Percentiles rank a stretch among this genome's conserved stretches.
phyloP scores from a whole-genome alignment of 2,888 invertebrate species.

The Drepanosiphum platanoidis region DNA sequence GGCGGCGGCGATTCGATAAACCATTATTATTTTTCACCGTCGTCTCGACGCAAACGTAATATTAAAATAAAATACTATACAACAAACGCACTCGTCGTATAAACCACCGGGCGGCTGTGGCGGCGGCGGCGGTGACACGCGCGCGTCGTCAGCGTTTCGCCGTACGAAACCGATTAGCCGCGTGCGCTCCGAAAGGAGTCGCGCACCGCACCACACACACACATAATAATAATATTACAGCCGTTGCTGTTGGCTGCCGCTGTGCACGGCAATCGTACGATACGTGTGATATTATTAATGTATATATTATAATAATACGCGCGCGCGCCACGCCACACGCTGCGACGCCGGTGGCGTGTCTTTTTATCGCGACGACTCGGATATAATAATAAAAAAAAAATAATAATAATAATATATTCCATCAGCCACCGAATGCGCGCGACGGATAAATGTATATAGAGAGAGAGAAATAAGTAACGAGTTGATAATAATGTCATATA shows the following conservation, averaged over 20 bases:
- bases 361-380: conserved; percentile 14
- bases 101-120: no score
- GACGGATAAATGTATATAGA: background rate
- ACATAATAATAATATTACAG: no score
- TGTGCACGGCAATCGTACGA: no score
- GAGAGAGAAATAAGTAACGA: background rate
- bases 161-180: conserved; percentile 16
- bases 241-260: no score
- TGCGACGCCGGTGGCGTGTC: conserved; percentile 7
- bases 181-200: no score
- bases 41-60: background rate
- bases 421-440: conserved; percentile 23
- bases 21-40: no score
- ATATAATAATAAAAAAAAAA: background rate
- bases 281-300: no score
- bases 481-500: background rate
- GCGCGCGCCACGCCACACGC: conserved; percentile 30
- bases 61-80: no score
- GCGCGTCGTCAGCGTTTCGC: conserved; percentile 29
- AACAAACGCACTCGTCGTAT: no score
- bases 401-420: background rate
- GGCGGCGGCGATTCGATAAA: no score
- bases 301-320: background rate
- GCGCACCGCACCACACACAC: no score
- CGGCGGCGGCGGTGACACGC: conserved; percentile 14